A percentile compares a stretch with the other conserved stretches of the same genome.
Evolutionary conservation across 2,113 vertebrate genomes (phyloP).

Genomic region (Telmatochromis bifrenatus): DNA sequence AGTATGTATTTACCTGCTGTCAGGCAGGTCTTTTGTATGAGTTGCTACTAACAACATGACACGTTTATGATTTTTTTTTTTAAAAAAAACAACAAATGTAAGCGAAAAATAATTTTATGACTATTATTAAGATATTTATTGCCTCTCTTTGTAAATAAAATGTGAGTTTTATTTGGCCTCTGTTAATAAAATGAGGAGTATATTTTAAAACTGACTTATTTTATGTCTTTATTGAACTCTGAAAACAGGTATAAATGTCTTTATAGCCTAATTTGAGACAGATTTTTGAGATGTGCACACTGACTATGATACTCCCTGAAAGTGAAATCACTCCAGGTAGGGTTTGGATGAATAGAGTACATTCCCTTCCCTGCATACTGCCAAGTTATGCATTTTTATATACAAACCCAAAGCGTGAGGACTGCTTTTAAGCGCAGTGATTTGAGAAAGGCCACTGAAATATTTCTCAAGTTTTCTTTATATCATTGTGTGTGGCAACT

Average conservation of each 20-base stretch:
- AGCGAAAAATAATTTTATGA: constrained; percentile 80
- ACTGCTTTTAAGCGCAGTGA: constrained; percentile 37
- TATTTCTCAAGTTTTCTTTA: constrained; percentile 15
- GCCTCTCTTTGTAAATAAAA: constrained; percentile 80
- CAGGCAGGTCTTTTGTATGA: constrained; percentile 62
- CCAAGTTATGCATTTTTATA: constrained; percentile 68
- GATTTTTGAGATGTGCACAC: neutral
- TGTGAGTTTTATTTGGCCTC: constrained; percentile 80
- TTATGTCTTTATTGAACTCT: constrained; percentile 33
- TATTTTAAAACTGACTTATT: constrained; percentile 65
- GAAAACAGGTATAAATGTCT: neutral
- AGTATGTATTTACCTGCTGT: constrained; percentile 54
- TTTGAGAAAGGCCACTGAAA: constrained; percentile 29
- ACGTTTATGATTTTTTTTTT: constrained; percentile 64
- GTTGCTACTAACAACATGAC: constrained; percentile 77
- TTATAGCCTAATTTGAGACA: neutral
- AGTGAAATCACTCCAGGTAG: constrained; percentile 44
- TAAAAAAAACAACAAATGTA: constrained; percentile 62
- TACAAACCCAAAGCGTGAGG: constrained; percentile 53
- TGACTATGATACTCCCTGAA: neutral
- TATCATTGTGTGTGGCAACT: neutral
- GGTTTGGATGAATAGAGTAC: constrained; percentile 28
- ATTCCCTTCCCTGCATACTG: constrained; percentile 59
- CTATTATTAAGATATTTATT: constrained; percentile 84
- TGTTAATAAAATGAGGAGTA: constrained; percentile 81